phyloP scores from a whole-genome alignment of 2,888 invertebrate species.

The Minunthozetes semirufus region DNA sequence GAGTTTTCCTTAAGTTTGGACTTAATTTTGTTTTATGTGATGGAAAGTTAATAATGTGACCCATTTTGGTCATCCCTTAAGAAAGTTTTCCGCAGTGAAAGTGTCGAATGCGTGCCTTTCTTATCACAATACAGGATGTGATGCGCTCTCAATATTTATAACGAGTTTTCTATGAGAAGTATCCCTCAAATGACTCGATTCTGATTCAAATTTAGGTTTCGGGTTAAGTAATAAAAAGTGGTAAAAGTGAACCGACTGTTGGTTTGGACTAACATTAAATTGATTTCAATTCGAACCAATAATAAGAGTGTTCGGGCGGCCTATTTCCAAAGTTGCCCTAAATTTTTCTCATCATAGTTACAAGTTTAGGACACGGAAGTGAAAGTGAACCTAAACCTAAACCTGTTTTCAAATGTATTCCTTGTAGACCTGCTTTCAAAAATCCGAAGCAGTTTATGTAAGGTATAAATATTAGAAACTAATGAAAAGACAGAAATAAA shows the following conservation, averaged over 20 bases:
- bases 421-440: conserved; percentile 26
- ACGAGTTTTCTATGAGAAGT: conserved; percentile 6
- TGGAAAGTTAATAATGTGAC: conserved; percentile 12
- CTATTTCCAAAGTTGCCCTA: conserved; percentile 20
- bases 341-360: conserved; percentile 16
- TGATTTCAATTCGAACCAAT: background rate
- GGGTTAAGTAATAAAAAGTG: conserved; percentile 18
- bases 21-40: background rate
- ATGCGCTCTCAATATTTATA: conserved; percentile 28
- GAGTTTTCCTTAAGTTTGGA: too few species aligned
- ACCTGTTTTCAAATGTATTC: conserved; percentile 13
- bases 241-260: conserved; percentile 10
- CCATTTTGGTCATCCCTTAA: conserved; percentile 17
- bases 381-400: conserved; percentile 30
- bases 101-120: conserved; percentile 19
- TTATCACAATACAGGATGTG: conserved; percentile 27
- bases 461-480: conserved; percentile 18
- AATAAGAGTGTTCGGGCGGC: conserved; percentile 1
- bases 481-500: conserved; percentile 23
- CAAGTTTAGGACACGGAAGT: conserved; percentile 31
- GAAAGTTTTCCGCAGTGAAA: conserved; percentile 21
- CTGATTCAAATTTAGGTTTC: conserved; percentile 22
- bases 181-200: background rate
- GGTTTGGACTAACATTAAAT: conserved; percentile 23
- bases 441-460: conserved; percentile 18